Percentiles rank a stretch among this genome's conserved stretches.
phyloP scores from a whole-genome alignment of 1,140 invertebrate species.

The Batillaria attramentaria region DNA sequence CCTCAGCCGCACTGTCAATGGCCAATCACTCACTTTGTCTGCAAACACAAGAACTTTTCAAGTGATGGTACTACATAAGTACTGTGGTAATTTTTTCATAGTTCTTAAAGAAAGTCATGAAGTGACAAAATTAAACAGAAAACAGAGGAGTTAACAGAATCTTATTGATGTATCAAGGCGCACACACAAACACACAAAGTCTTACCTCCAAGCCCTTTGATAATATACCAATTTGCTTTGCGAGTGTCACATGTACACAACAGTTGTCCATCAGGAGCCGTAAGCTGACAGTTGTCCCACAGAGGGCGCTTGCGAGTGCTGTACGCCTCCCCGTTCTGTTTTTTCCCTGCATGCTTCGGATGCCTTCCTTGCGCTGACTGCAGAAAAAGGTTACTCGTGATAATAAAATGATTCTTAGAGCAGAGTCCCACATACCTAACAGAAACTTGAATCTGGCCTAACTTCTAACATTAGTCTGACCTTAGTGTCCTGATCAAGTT shows the following conservation, averaged over 20 bases:
- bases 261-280: constrained; percentile 85
- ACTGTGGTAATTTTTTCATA: too few species aligned
- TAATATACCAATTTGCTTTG: constrained; percentile 85
- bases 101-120: background rate
- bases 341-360: background rate
- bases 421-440: background rate
- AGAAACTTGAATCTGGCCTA: background rate
- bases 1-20: constrained; percentile 82
- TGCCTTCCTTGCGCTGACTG: background rate
- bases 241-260: constrained; percentile 87
- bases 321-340: constrained; percentile 48
- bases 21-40: constrained; percentile 78
- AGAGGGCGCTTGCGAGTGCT: constrained; percentile 73
- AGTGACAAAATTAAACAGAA: background rate
- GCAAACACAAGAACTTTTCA: constrained; percentile 23
- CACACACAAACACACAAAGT: background rate
- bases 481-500: too few species aligned
- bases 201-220: constrained; percentile 77
- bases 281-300: constrained; percentile 86
- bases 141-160: background rate
- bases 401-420: background rate
- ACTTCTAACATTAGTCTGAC: too few species aligned
- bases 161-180: background rate
- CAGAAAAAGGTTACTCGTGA: background rate
- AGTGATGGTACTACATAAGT: background rate